Conservation (phyloP, 2,797 vertebrate species). For the Neoniphon sammara region DNA sequence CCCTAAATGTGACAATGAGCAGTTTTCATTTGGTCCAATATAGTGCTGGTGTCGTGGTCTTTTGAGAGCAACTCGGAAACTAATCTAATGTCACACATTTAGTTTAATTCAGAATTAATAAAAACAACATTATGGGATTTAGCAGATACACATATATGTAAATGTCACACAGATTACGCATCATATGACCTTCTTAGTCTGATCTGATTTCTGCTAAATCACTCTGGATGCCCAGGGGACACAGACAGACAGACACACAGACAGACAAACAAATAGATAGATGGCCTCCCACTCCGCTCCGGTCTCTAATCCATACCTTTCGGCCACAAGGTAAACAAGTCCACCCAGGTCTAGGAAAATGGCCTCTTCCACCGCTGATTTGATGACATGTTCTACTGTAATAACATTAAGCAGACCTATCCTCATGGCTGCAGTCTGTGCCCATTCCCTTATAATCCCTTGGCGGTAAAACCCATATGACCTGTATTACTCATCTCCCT, state of each 20-base stretch:
- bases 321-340: slow-evolving; percentile 20
- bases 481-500: slow-evolving; percentile 79
- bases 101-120: slow-evolving; percentile 76
- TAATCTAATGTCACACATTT: slow-evolving; percentile 64
- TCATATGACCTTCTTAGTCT: slow-evolving; percentile 78
- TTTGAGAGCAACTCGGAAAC: slow-evolving; percentile 43
- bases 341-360: not conserved
- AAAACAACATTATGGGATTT: slow-evolving; percentile 76
- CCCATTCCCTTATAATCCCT: slow-evolving; percentile 73
- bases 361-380: slow-evolving; percentile 40
- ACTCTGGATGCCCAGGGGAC: slow-evolving; percentile 61
- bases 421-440: slow-evolving; percentile 62
- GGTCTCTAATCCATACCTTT: not conserved
- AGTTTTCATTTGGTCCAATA: slow-evolving; percentile 33
- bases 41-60: not conserved
- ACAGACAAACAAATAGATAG: slow-evolving; percentile 6
- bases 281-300: not conserved
- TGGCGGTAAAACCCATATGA: slow-evolving; percentile 80
- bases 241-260: not conserved
- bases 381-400: slow-evolving; percentile 50
- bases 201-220: slow-evolving; percentile 78
- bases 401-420: slow-evolving; percentile 71
- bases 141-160: slow-evolving; percentile 76
- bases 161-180: slow-evolving; percentile 79
- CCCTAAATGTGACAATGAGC: not conserved